These are phyloP conservation scores for Marmota monax DNA, from an alignment of 2,113 vertebrate genomes.

Conservation along the genomic window DNA sequence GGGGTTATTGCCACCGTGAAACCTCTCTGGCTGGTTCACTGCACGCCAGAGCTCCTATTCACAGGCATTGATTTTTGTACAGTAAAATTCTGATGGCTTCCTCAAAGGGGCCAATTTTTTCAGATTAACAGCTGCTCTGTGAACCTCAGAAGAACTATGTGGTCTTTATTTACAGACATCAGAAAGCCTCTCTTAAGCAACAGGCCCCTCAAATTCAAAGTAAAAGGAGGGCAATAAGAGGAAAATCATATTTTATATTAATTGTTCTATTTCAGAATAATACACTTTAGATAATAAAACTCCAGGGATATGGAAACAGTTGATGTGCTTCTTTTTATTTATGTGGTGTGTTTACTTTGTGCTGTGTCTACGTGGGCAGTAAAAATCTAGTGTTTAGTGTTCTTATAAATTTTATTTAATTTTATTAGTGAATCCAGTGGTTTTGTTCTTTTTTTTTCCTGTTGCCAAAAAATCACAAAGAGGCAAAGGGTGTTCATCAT, in stretches of 20 bases:
- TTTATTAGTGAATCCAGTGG: background rate
- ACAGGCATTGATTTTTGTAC: slow-evolving; percentile 43
- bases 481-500: background rate
- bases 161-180: slow-evolving; percentile 38
- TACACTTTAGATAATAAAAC: background rate
- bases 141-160: background rate
- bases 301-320: background rate
- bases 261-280: slow-evolving; percentile 15
- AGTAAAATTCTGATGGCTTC: slow-evolving; percentile 60
- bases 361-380: background rate
- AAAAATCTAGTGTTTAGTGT: slow-evolving; percentile 25
- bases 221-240: background rate
- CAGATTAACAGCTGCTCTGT: slow-evolving; percentile 64
- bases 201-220: slow-evolving; percentile 11
- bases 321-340: slow-evolving; percentile 44
- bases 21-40: background rate
- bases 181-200: background rate
- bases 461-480: background rate
- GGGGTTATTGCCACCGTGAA: background rate
- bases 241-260: slow-evolving; percentile 36
- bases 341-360: background rate
- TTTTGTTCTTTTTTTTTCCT: background rate
- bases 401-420: slow-evolving; percentile 59
- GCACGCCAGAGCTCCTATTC: background rate
- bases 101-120: slow-evolving; percentile 2